A percentile compares a stretch with the other conserved stretches of the same genome.
phyloP scores from a whole-genome alignment of 2,888 invertebrate genomes.

The Aspidapion aeneum region DNA sequence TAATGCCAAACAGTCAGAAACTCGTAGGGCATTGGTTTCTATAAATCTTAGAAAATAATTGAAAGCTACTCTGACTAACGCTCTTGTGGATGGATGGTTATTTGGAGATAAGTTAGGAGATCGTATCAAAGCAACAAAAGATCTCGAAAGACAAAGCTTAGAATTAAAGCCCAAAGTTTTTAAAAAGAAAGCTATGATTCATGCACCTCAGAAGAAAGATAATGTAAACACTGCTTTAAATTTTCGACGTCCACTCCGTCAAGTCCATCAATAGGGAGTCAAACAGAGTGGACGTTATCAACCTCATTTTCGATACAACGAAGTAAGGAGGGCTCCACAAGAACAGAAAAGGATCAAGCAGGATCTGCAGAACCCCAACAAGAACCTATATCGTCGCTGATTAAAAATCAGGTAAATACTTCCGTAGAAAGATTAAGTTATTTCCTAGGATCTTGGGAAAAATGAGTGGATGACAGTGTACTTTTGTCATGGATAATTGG shows the following conservation, averaged over 20 bases:
- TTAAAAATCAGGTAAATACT: not conserved
- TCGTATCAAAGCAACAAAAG: slow-evolving; percentile 11
- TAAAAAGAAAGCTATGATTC: not conserved
- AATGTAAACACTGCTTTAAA: slow-evolving; percentile 13
- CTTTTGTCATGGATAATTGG: slow-evolving; percentile 11
- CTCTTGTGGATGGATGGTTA: slow-evolving; percentile 14
- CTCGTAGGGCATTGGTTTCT: slow-evolving; percentile 8
- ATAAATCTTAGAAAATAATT: slow-evolving; percentile 14
- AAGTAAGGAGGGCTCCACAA: slow-evolving; percentile 5
- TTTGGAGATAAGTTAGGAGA: slow-evolving; percentile 21
- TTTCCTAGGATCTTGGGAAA: slow-evolving; percentile 6
- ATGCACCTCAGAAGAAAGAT: too few species aligned
- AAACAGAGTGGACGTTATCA: slow-evolving; percentile 3
- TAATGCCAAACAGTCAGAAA: slow-evolving; percentile 10
- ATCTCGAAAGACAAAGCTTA: slow-evolving; percentile 3
- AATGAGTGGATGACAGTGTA: slow-evolving; percentile 3
- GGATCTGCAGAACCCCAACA: not conserved
- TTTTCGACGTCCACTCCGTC: slow-evolving; percentile 10
- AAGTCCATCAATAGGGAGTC: slow-evolving; percentile 2
- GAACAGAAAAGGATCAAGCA: not conserved
- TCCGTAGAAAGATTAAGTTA: slow-evolving; percentile 3
- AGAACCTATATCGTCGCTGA: not conserved
- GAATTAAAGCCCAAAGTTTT: slow-evolving; percentile 4
- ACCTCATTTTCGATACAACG: not conserved
- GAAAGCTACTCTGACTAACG: slow-evolving; percentile 15